Evolutionary conservation across 2,888 invertebrate genomes (phyloP), one percentile per base, ranked within the genome.

Genomic region (Melanostoma mellinum): DNA sequence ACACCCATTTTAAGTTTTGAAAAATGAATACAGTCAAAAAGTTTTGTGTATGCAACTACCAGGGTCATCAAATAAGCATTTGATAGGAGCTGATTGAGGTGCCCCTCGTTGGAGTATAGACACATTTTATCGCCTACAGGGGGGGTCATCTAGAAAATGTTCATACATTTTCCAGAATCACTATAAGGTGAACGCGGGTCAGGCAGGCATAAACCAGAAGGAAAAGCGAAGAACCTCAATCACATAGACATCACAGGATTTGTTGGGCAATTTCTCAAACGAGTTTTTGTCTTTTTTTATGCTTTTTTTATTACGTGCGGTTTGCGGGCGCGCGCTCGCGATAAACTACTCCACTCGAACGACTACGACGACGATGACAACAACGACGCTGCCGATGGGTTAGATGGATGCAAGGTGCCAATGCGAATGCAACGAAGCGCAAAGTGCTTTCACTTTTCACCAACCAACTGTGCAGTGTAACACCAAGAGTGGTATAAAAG

Each of bases 371-470:
- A 53, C 40, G 53, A 50, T 46, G 52, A 32, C 68, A 67, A 48
- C 40, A 52, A 58, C 56, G 10, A 38, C 33, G 63, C n/a, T 20
- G 42, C 50, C 20, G 20, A 20, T 20, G 20, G 20, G 20, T 20
- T 20, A 20, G 20, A 20, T 71, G 9, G 4, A 67, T 46, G 73
- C 73, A 73, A 68, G 68, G 68, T 80, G 75, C 69, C 68, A 80
- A 69, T 78, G 53, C 30, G 55, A 50, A 58, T 58, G 46, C 58
- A 56, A 10, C 38, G 32, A 63, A 63, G 71, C 61, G 68, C 60
- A 50, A 42, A 65, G 33, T 69, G 78, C 82, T 82, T 82, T 82
- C 82, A 82, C 82, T 82, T 82, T 82, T 78, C 55, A 61, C 48
- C 30, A 63, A 32, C 36, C 30, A 63, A 63, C 38, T 30, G 40